Evolutionary conservation across 1,140 invertebrate genomes (phyloP).

Genomic region (Nasonia giraulti): DNA sequence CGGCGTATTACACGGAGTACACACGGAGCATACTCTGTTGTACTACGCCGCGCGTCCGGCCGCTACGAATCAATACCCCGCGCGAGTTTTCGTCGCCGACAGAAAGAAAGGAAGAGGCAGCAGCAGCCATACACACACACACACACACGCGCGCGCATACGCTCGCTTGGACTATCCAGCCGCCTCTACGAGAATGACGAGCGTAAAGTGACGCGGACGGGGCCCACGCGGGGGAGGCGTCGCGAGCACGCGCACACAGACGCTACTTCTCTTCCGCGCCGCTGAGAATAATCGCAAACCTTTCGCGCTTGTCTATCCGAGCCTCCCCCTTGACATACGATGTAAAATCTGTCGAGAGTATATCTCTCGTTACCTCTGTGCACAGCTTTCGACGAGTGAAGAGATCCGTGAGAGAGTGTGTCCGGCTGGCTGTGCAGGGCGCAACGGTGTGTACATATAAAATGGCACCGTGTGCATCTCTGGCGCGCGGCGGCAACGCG

Average conservation of each 20-base stretch:
- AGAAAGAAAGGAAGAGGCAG: neutral
- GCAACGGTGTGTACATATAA: conserved; percentile 51
- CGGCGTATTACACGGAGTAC: neutral
- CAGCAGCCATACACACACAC: neutral
- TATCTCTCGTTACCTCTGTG: neutral
- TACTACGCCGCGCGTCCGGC: neutral
- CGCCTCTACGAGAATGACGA: conserved; percentile 23
- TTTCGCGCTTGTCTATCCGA: too few relatives aligned
- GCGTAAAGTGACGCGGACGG: conserved; percentile 6
- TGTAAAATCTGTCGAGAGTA: too few relatives aligned
- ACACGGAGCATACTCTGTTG: neutral
- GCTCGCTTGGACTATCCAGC: neutral
- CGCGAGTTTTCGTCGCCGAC: conserved; percentile 10
- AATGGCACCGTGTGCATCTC: conserved; percentile 60
- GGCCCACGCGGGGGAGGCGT: conserved; percentile 15
- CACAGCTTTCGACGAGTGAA: neutral
- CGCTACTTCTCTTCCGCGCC: neutral
- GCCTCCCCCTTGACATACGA: too few relatives aligned
- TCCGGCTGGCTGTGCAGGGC: neutral
- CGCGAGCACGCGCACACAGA: neutral
- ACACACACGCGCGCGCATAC: too few relatives aligned
- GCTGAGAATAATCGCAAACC: too few relatives aligned
- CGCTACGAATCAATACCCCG: conserved; percentile 29
- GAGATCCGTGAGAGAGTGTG: neutral
- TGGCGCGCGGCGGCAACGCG: conserved; percentile 46